Evolutionary conservation across 2,888 invertebrate species (phyloP).

Genomic region (Campoplex nolae): DNA sequence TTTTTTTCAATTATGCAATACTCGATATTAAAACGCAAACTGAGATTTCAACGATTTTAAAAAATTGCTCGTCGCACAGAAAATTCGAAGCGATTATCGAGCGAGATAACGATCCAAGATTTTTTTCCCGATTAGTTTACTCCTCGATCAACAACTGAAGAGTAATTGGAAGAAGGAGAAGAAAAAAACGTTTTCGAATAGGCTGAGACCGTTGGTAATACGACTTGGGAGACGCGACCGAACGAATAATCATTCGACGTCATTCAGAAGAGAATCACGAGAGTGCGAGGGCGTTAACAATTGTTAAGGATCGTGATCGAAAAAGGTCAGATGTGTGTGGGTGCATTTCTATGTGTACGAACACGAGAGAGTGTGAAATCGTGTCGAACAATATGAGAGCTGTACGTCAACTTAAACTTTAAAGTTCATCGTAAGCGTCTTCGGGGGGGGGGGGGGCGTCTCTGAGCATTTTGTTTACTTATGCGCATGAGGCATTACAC

Average conservation of each 20-base stretch:
- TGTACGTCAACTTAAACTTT: conserved; percentile 54
- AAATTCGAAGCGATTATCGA: not conserved
- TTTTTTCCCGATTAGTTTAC: not conserved
- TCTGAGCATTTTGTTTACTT: conserved; percentile 32
- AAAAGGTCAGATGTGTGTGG: conserved; percentile 50
- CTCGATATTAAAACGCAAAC: not conserved
- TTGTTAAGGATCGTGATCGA: conserved; percentile 32
- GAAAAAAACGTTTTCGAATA: too few species aligned
- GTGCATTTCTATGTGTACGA: conserved; percentile 1
- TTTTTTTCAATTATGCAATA: not conserved
- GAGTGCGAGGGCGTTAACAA: conserved; percentile 10
- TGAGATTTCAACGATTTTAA: not conserved
- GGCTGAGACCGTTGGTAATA: not conserved
- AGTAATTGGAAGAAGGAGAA: too few species aligned
- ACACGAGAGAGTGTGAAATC: conserved; percentile 44
- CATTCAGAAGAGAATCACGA: conserved; percentile 16
- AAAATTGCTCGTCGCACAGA: not conserved
- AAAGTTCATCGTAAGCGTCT: conserved; percentile 59
- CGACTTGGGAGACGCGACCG: not conserved
- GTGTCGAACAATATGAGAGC: conserved; percentile 36
- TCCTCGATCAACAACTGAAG: too few species aligned
- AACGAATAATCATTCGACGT: not conserved
- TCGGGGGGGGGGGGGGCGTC: not conserved
- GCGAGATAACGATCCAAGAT: not conserved
- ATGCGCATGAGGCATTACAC: not conserved